phyloP scores from a whole-genome alignment of 2,888 invertebrate genomes.

The Philhelius pedissequus region DNA sequence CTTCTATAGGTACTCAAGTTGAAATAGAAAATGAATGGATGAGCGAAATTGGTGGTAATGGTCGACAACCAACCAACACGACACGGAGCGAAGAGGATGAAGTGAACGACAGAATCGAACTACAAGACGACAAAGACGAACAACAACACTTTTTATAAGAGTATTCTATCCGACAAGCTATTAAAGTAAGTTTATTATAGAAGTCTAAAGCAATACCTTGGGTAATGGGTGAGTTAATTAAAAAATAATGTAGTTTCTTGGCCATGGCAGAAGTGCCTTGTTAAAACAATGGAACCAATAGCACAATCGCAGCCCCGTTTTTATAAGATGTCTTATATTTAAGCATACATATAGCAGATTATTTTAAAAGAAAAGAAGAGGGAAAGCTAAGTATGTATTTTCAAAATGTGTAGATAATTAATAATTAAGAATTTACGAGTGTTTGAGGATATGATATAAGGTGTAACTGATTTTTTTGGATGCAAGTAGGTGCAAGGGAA shows the following conservation, averaged over 20 bases:
- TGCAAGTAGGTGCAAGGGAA: too few species aligned
- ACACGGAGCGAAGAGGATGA: neutral
- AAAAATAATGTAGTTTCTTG: conserved; percentile 58
- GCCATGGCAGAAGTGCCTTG: conserved; percentile 15
- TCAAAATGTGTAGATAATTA: too few species aligned
- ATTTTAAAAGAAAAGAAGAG: neutral
- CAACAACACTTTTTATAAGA: conserved; percentile 2
- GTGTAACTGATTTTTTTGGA: too few species aligned
- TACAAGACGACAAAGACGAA: neutral
- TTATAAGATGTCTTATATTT: neutral
- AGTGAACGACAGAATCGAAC: neutral
- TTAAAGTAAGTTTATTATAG: conserved; percentile 41
- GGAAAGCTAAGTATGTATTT: neutral
- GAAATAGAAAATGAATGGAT: conserved; percentile 32
- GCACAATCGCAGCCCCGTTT: neutral
- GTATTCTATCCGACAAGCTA: conserved; percentile 34
- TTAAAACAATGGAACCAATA: conserved; percentile 2
- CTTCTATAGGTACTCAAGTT: neutral
- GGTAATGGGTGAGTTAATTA: conserved; percentile 55
- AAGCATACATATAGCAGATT: neutral
- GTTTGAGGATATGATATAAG: too few species aligned
- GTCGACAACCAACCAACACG: neutral
- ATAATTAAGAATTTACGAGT: too few species aligned
- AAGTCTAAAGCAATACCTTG: conserved; percentile 15
- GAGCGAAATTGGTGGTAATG: conserved; percentile 30